Percentiles rank a stretch among this genome's conserved stretches.
Evolutionary conservation across 92 coral and sea anemone genomes (phyloP).

Genomic region (Palythoa grandis): DNA sequence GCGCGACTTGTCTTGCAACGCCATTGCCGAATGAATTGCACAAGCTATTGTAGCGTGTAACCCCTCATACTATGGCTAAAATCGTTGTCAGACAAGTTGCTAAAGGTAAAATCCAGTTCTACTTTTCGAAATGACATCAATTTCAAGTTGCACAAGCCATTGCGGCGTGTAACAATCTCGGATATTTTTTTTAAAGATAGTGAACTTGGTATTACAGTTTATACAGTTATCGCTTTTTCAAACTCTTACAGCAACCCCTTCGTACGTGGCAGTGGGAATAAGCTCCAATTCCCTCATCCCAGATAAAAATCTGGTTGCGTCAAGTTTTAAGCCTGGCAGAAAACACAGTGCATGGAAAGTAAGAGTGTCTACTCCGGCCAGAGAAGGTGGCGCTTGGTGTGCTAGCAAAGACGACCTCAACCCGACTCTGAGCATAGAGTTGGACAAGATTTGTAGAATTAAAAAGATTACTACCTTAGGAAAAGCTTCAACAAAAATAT

Average conservation of each 20-base stretch:
- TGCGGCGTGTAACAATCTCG: no score
- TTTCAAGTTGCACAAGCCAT: no score
- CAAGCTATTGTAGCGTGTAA: no score
- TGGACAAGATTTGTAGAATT: neutral
- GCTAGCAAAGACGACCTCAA: neutral
- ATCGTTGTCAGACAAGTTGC: no score
- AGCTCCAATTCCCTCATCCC: neutral
- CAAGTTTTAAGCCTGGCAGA: neutral
- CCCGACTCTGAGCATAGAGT: neutral
- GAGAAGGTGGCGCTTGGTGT: conserved; percentile 12
- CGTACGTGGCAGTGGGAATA: neutral
- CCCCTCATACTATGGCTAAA: no score
- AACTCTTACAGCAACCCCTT: neutral
- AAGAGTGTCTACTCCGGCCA: neutral
- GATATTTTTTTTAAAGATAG: neutral
- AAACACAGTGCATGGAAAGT: neutral
- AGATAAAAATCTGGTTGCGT: neutral
- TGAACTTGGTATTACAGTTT: neutral
- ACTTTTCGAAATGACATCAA: no score
- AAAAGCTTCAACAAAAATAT: neutral
- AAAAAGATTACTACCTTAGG: neutral
- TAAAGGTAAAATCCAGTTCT: no score
- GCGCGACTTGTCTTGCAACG: no score
- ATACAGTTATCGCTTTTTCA: neutral
- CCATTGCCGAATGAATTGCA: no score